Percentiles rank a stretch among this genome's conserved stretches.
phyloP scores from a whole-genome alignment of 1,140 invertebrate species.

The Drosophila oshimai region DNA sequence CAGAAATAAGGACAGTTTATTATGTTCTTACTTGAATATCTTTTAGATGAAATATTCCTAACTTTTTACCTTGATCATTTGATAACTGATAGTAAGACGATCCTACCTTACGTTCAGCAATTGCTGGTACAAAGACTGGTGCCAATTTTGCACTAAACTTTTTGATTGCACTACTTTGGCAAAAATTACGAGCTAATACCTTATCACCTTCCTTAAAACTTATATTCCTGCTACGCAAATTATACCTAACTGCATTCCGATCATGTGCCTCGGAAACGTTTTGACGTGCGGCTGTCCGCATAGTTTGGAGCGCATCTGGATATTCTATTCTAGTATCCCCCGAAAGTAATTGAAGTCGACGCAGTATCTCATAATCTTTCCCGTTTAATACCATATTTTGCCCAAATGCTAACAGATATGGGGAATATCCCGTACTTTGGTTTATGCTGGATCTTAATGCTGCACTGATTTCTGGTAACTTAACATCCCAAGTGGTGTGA shows the following conservation, averaged over 20 bases:
- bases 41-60: background rate
- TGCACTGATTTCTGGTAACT: constrained; percentile 13
- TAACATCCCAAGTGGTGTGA: constrained; percentile 1
- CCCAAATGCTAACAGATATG: constrained; percentile 1
- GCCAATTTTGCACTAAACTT: background rate
- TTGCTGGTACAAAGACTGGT: background rate
- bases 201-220: constrained; percentile 1
- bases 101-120: background rate
- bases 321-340: background rate
- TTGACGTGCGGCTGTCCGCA: background rate
- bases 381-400: constrained; percentile 27
- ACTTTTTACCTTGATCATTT: background rate
- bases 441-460: background rate
- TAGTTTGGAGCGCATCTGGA: background rate
- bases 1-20: background rate
- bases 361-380: constrained; percentile 4
- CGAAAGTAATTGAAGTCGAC: constrained; percentile 1
- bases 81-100: constrained; percentile 1
- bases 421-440: constrained; percentile 10
- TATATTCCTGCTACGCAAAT: background rate
- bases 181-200: background rate
- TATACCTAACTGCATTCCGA: background rate
- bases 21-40: background rate
- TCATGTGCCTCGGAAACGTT: background rate
- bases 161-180: background rate